Evolutionary conservation across 2,797 vertebrate genomes (phyloP), one percentile per base, ranked within the genome.

Genomic region (Rhynchonycteris naso): DNA sequence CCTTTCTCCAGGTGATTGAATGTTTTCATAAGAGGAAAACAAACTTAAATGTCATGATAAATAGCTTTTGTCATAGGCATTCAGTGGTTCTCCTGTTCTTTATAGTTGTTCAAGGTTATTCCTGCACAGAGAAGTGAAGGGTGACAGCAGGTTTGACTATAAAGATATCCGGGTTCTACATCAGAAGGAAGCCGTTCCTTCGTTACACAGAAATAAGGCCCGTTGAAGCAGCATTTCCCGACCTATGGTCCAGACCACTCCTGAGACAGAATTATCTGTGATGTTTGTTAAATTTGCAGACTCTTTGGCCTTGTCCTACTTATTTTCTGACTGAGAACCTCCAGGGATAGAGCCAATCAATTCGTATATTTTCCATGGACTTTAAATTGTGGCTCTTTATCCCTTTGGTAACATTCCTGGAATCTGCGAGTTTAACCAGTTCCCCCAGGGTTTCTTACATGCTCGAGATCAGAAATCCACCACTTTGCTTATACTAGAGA

Each of bases 21-120:
- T 78, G 43, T 66, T 90, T 82, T 28, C 61, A 47, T 54, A 68
- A 10, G 10, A 92, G 54, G 6, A 90, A 69, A 88, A 90, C 26
- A 63, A 88, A 82, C 66, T 56, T 74, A n/a, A 43, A 1, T 61
- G 47, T 52, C 58, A 88, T 66, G 38, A 54, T 26, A 56, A 91
- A 28, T 75, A 72, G 78, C 15, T 81, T 74, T 84, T 56, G 69
- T 72, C 22, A 66, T 4, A 56, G 19, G 26, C 5, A 63, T 54
- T 71, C 19, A 50, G 35, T 86, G 26, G 10, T 89, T 89, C 28
- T 38, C 8, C 10, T 82, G 15, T 52, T 91, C 35, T 38, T 80
- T 66, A 79, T 86, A n/a, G 26, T 68, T 76, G 8, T 50, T 84
- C 22, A 88, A 87, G 35, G 59, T 88, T 80, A 91, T 63, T 80